These are phyloP conservation scores for Coranthus polyacanthus DNA, from an alignment of 2,797 vertebrate species.

Conservation along the genomic window DNA sequence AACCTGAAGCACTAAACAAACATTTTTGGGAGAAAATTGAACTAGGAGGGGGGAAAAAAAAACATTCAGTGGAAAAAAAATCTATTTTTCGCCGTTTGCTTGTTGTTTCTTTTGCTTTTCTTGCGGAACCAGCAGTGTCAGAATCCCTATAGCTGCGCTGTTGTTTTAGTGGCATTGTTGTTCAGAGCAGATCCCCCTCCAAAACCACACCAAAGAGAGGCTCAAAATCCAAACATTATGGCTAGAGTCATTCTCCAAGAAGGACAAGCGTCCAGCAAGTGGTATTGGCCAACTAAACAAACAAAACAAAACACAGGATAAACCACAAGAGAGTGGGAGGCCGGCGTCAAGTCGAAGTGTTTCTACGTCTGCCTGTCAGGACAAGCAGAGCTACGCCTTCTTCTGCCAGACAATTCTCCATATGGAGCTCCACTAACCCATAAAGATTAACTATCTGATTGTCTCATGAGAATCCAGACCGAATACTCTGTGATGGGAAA, in stretches of 20 bases:
- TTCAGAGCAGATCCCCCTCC: conserved; percentile 24
- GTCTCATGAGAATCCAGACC: conserved; percentile 63
- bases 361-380: conserved; percentile 55
- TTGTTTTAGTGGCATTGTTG: conserved; percentile 45
- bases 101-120: no score
- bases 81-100: no score
- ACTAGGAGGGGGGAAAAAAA: no score
- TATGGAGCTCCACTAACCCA: conserved; percentile 61
- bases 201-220: conserved; percentile 57
- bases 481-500: conserved; percentile 69
- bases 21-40: no score
- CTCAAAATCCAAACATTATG: conserved; percentile 69
- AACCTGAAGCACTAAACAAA: no score
- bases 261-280: conserved; percentile 55
- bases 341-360: conserved; percentile 31
- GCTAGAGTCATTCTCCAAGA: conserved; percentile 56
- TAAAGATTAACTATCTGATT: conserved; percentile 68
- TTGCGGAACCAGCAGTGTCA: no score
- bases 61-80: no score
- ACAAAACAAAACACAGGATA: conserved; percentile 46
- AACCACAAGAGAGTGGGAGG: conserved; percentile 53
- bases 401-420: conserved; percentile 65
- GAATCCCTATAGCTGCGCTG: conserved; percentile 35
- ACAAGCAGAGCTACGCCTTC: conserved; percentile 39
- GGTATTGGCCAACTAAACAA: conserved; percentile 48